Evolutionary conservation across 2,888 invertebrate genomes (phyloP).

Genomic region (Patella depressa): DNA sequence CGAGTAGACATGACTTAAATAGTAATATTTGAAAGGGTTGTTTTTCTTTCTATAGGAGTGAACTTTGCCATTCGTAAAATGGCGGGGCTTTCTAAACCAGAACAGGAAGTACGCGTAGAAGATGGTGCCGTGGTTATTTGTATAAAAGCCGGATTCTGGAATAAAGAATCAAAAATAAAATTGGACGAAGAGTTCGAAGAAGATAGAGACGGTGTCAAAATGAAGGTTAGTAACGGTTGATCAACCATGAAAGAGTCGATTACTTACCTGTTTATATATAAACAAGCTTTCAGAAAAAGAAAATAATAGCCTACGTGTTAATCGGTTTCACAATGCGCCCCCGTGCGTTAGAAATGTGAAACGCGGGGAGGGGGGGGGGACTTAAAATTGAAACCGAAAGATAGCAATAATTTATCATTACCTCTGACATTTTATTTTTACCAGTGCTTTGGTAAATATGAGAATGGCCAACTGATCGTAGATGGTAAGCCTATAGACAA

Average conservation of each 20-base stretch:
- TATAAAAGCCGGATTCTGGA: conserved; percentile 47
- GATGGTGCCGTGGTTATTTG: conserved; percentile 34
- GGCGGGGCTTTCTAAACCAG: conserved; percentile 45
- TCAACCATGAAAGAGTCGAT: neutral
- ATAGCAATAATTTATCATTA: too few species aligned
- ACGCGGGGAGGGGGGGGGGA: too few species aligned
- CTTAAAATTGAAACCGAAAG: too few species aligned
- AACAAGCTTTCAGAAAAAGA: neutral
- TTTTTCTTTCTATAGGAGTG: conserved; percentile 38
- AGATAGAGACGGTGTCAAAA: conserved; percentile 38
- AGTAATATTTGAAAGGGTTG: neutral
- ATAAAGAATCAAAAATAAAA: conserved; percentile 40
- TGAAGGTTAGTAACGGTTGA: conserved; percentile 37
- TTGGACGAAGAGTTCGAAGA: conserved; percentile 48
- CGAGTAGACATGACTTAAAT: too few species aligned
- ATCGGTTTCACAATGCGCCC: too few species aligned
- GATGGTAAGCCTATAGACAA: conserved; percentile 36
- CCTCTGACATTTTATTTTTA: neutral
- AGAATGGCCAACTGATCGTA: conserved; percentile 44
- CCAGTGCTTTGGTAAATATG: conserved; percentile 39
- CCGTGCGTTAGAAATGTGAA: too few species aligned
- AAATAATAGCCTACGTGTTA: neutral
- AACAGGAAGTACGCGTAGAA: conserved; percentile 32
- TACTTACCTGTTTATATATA: neutral
- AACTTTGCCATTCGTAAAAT: conserved; percentile 49